A percentile compares a stretch with the other conserved stretches of the same genome.
Conservation (phyloP, 2,797 vertebrate species). For the Hypotaenidia philippensis region DNA sequence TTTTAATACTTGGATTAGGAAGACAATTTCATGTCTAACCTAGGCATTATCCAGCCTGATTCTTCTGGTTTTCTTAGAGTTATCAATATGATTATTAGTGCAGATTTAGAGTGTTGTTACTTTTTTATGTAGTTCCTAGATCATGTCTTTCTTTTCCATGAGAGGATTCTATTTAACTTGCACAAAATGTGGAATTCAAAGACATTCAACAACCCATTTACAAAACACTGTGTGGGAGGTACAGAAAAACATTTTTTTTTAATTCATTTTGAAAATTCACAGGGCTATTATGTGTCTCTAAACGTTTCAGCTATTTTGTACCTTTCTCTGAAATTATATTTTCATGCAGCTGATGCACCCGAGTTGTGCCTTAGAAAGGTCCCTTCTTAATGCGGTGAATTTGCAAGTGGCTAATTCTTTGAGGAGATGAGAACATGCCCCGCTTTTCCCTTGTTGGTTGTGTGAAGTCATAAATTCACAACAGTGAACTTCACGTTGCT, state of each 20-base stretch:
- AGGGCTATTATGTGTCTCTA: slow-evolving; percentile 1
- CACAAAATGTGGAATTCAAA: background rate
- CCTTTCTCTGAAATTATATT: slow-evolving; percentile 10
- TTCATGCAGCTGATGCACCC: background rate
- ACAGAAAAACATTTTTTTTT: slow-evolving; percentile 14
- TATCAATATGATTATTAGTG: background rate
- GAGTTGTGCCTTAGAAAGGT: background rate
- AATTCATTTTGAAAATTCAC: slow-evolving; percentile 5
- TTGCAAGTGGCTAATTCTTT: background rate
- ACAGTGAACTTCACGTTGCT: background rate
- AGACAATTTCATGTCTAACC: background rate
- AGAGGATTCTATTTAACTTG: background rate
- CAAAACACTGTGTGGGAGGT: slow-evolving; percentile 21
- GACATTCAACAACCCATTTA: background rate
- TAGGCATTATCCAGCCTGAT: background rate
- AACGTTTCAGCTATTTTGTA: background rate
- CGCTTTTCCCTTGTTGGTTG: background rate
- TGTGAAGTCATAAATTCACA: background rate
- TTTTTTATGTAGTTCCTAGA: background rate
- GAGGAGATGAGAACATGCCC: background rate
- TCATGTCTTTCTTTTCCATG: background rate
- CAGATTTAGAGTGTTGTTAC: background rate
- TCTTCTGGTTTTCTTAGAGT: background rate
- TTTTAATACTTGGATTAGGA: background rate
- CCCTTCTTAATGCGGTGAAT: background rate